phyloP scores from a whole-genome alignment of 2,113 vertebrate genomes.

The Pelmatolapia mariae region DNA sequence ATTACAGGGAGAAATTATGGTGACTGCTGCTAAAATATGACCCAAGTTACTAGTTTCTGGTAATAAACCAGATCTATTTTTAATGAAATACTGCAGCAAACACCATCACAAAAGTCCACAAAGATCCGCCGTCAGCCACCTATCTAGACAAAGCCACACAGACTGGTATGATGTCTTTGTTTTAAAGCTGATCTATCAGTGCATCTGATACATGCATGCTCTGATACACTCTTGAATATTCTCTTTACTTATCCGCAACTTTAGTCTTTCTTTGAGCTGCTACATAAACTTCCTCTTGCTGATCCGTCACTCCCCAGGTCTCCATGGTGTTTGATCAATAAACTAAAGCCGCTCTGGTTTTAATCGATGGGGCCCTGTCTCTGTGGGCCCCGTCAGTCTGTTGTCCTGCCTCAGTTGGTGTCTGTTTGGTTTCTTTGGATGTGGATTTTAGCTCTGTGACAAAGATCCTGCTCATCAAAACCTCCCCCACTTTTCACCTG shows the following conservation, averaged over 20 bases:
- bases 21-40: background rate
- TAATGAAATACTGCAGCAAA: background rate
- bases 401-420: background rate
- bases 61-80: background rate
- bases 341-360: slow-evolving; percentile 35
- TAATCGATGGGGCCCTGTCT: slow-evolving; percentile 44
- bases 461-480: slow-evolving; percentile 18
- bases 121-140: background rate
- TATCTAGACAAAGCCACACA: background rate
- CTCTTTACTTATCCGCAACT: background rate
- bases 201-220: background rate
- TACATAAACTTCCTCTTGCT: background rate
- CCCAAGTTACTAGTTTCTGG: background rate
- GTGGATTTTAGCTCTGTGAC: background rate
- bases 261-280: background rate
- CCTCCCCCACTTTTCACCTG: slow-evolving; percentile 29
- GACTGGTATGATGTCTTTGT: background rate
- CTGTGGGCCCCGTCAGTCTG: slow-evolving; percentile 7
- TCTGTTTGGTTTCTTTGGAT: background rate
- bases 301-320: background rate
- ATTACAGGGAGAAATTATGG: background rate
- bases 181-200: background rate
- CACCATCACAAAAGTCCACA: background rate
- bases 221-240: background rate
- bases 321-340: slow-evolving; percentile 35